Percentiles rank a stretch among this genome's conserved stretches.
Evolutionary conservation across 2,888 invertebrate species (phyloP).

Genomic region (Ophraella communa): DNA sequence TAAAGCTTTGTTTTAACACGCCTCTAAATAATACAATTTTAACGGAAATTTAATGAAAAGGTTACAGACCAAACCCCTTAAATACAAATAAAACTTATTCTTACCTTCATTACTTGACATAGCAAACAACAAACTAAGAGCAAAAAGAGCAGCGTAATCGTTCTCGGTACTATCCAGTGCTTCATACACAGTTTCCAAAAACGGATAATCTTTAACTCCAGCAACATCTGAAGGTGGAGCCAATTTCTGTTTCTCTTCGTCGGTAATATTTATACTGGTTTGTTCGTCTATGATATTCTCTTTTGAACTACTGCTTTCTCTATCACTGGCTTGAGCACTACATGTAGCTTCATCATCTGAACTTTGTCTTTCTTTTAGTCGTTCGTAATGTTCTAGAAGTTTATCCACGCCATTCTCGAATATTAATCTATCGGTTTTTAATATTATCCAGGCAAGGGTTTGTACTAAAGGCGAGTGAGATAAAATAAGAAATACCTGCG

Average conservation of each 20-base stretch:
- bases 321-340: constrained; percentile 40
- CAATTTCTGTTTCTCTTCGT: constrained; percentile 83
- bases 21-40: too few species aligned
- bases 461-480: constrained; percentile 90
- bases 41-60: too few species aligned
- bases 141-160: constrained; percentile 92
- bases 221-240: constrained; percentile 53
- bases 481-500: constrained; percentile 94
- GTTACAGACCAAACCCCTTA: too few species aligned
- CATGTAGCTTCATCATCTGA: constrained; percentile 41
- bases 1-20: too few species aligned
- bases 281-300: constrained; percentile 61
- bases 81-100: too few species aligned
- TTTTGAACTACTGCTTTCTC: constrained; percentile 48
- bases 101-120: constrained; percentile 92
- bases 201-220: constrained; percentile 70
- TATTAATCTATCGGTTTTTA: constrained; percentile 74
- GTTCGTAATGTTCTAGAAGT: constrained; percentile 53
- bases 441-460: constrained; percentile 86
- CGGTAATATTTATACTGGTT: constrained; percentile 89
- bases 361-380: constrained; percentile 43
- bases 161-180: constrained; percentile 90
- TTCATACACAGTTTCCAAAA: constrained; percentile 87
- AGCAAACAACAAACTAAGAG: constrained; percentile 90
- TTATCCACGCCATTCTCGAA: constrained; percentile 57